Base-by-base conservation (phyloP, 2,113 vertebrate species). In the Micronycteris hirsuta region DNA sequence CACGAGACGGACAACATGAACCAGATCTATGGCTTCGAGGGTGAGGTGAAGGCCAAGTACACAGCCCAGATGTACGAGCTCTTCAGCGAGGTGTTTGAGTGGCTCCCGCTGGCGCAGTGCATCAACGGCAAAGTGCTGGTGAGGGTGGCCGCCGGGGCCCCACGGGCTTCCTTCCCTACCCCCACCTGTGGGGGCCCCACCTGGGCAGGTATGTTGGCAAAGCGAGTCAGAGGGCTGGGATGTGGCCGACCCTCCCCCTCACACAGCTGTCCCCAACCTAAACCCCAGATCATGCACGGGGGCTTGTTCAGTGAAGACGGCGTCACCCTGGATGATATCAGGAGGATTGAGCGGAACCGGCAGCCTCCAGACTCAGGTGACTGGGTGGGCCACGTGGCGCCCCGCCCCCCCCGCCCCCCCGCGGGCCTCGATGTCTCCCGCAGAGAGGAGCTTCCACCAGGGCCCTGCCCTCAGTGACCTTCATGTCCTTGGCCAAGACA, bases 1-100 rank as follows among this genome's bases (percentile, higher is more conserved):
- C 99, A 99, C 0, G 99, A 99, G 98, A 99, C 99, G 0, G 99
- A 99, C 99, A 99, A 99, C 97, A 99, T 99, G 99, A 99, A 99
- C 98, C 99, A 99, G 98, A 99, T 99, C 99, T 99, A 99, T 2
- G 99, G 99, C 8, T 99, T 99, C 36, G 99, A 99, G 97, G 99
- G 99, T 0, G 99, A 99, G 94, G 99, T 99, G 89, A 99, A 99
- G 95, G 99, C 99, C 98, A 99, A 99, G 96, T 99, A 99, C 98
- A 99, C 99, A 0, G 98, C 99, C 0, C 99, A 99, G 98, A 99
- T 99, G 99, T 99, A 99, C 52, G 99, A 99, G 96, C 99, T 99
- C 15, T 99, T 99, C 98, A 99, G 99, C 0, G 99, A 99, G 97
- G 99, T 99, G 95, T 99, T 99, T 83, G 99, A 99, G 98, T 99